phyloP scores from a whole-genome alignment of 2,888 invertebrate species.

The Andrena minutula region DNA sequence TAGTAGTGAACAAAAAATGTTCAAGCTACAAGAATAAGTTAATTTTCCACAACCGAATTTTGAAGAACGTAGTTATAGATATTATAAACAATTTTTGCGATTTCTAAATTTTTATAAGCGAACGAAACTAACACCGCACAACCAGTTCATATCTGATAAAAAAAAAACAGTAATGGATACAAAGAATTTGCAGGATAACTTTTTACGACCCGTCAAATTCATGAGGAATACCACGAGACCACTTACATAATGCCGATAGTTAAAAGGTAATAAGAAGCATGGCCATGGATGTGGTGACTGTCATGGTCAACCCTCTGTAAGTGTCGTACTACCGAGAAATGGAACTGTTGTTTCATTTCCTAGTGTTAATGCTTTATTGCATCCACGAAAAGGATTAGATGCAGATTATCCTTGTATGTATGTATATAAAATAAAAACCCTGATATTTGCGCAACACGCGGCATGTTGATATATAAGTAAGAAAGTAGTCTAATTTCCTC shows the following conservation, averaged over 20 bases:
- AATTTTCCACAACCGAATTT: too few relatives aligned
- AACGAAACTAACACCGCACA: not conserved
- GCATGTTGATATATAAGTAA: not conserved
- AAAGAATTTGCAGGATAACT: not conserved
- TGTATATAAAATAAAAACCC: not conserved
- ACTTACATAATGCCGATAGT: constrained; percentile 37
- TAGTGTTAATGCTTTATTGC: not conserved
- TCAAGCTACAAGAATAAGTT: too few relatives aligned
- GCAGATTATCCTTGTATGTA: not conserved
- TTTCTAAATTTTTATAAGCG: too few relatives aligned
- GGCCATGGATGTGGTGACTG: constrained; percentile 67
- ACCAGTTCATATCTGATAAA: not conserved
- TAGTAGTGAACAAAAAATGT: too few relatives aligned
- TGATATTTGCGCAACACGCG: not conserved
- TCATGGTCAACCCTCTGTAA: constrained; percentile 61
- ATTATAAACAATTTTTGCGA: too few relatives aligned
- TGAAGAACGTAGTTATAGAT: too few relatives aligned
- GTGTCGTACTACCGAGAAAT: constrained; percentile 6
- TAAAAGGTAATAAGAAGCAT: constrained; percentile 45
- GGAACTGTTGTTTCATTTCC: not conserved
- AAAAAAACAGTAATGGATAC: not conserved
- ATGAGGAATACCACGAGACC: constrained; percentile 23
- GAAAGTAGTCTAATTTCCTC: not conserved
- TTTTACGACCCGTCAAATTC: constrained; percentile 11
- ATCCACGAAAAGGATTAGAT: not conserved